These are phyloP conservation scores for Scolopax mira DNA, from an alignment of 2,113 vertebrate genomes.

Conservation along the genomic window DNA sequence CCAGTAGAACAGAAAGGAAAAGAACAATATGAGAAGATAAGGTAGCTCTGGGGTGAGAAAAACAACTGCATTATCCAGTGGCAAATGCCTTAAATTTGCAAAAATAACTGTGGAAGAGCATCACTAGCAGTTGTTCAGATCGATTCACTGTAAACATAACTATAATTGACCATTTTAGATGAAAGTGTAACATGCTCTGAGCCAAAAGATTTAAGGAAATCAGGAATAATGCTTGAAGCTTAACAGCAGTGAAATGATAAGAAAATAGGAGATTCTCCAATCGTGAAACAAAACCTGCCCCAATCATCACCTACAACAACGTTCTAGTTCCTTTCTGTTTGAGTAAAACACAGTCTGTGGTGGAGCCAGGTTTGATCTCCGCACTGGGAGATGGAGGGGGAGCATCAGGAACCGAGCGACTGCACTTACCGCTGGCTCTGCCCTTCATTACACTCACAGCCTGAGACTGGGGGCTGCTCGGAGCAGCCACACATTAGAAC, in stretches of 20 bases:
- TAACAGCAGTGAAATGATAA: neutral
- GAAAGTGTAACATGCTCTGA: neutral
- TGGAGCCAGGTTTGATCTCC: neutral
- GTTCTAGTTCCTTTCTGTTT: neutral
- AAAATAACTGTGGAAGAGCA: neutral
- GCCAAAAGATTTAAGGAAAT: neutral
- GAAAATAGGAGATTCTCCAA: neutral
- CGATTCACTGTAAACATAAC: neutral
- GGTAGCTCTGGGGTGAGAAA: neutral
- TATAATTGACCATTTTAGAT: neutral
- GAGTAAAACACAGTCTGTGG: neutral
- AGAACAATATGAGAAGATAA: neutral
- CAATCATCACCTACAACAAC: neutral
- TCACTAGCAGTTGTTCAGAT: neutral
- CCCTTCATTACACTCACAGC: neutral
- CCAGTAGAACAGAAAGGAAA: neutral
- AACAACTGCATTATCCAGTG: neutral
- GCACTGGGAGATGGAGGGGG: fast-evolving
- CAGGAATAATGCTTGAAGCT: neutral
- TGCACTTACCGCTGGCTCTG: neutral
- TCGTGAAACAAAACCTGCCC: neutral
- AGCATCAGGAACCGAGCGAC: too few species aligned
- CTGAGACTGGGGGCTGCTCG: neutral
- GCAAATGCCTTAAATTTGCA: neutral
- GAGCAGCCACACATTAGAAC: neutral